Conservation (phyloP, 1,140 invertebrate species). For the Calosoma granatense region DNA sequence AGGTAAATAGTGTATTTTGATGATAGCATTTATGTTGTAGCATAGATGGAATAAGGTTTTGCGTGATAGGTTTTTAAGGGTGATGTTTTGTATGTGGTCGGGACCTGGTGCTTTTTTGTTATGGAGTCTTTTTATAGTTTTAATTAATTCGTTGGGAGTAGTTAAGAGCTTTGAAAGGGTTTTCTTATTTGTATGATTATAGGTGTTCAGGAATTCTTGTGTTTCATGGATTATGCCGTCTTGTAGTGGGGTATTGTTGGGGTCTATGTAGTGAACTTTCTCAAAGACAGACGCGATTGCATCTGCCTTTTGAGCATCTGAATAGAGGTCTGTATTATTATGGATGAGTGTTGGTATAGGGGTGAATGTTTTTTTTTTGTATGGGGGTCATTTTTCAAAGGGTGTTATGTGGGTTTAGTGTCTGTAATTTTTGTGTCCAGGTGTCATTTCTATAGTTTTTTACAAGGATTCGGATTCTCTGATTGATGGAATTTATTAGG, state of each 20-base stretch:
- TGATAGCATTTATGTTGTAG: slow-evolving; percentile 25
- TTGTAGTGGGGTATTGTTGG: background rate
- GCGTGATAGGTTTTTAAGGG: slow-evolving; percentile 21
- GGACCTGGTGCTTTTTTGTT: slow-evolving; percentile 26
- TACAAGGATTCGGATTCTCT: no score
- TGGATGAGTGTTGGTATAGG: slow-evolving; percentile 13
- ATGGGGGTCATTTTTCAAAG: slow-evolving; percentile 18
- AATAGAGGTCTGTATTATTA: background rate
- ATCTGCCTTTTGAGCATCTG: slow-evolving; percentile 16
- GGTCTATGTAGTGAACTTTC: slow-evolving; percentile 13
- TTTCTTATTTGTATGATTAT: slow-evolving; percentile 5
- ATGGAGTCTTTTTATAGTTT: slow-evolving; percentile 19
- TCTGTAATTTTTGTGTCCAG: slow-evolving; percentile 16
- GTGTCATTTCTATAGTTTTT: no score
- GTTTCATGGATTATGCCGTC: background rate
- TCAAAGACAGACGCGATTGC: slow-evolving; percentile 14
- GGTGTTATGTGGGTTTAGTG: slow-evolving; percentile 15
- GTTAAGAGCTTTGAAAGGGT: background rate
- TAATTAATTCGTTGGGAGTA: slow-evolving; percentile 17
- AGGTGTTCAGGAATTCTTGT: background rate
- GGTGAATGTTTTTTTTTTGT: slow-evolving; percentile 13
- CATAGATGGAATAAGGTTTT: slow-evolving; percentile 22
- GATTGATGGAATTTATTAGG: no score
- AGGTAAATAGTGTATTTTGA: slow-evolving; percentile 26
- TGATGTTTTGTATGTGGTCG: slow-evolving; percentile 21